A percentile compares a stretch with the other conserved stretches of the same genome.
Conservation (phyloP, 2,113 vertebrate species). For the Cephalophus harveyi region DNA sequence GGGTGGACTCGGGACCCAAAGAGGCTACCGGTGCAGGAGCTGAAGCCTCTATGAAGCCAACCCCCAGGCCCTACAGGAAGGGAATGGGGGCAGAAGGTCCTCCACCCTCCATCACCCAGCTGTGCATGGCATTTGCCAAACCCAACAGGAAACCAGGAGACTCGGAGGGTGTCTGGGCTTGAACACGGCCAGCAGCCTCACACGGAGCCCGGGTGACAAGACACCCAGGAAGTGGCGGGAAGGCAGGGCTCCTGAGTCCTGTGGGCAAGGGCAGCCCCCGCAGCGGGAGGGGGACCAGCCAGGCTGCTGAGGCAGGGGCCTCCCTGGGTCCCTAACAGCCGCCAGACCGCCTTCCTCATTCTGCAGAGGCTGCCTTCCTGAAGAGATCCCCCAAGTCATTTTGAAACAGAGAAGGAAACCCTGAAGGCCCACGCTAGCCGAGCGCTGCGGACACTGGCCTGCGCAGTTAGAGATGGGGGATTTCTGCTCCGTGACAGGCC, state of each 20-base stretch:
- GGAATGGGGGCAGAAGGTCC: background rate
- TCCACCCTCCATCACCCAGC: background rate
- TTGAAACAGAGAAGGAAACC: conserved; percentile 39
- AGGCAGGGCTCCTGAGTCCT: accelerated
- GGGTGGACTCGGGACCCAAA: background rate
- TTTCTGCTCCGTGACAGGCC: background rate
- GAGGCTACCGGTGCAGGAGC: background rate
- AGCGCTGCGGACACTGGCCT: background rate
- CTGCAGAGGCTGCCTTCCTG: background rate
- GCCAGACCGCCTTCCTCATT: conserved; percentile 54
- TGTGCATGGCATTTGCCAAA: background rate
- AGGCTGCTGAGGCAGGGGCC: background rate
- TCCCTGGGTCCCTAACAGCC: background rate
- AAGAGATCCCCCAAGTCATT: conserved; percentile 50
- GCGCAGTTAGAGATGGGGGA: accelerated
- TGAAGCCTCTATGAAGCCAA: background rate
- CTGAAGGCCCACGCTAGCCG: background rate
- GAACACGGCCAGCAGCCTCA: accelerated
- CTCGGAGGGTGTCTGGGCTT: accelerated
- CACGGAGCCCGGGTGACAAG: accelerated
- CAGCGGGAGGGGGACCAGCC: background rate
- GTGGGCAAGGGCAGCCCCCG: accelerated
- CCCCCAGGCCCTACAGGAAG: background rate
- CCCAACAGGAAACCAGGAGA: background rate
- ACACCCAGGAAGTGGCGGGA: accelerated